Conservation (phyloP, 2,797 vertebrate species). For the Carcharodon carcharias region DNA sequence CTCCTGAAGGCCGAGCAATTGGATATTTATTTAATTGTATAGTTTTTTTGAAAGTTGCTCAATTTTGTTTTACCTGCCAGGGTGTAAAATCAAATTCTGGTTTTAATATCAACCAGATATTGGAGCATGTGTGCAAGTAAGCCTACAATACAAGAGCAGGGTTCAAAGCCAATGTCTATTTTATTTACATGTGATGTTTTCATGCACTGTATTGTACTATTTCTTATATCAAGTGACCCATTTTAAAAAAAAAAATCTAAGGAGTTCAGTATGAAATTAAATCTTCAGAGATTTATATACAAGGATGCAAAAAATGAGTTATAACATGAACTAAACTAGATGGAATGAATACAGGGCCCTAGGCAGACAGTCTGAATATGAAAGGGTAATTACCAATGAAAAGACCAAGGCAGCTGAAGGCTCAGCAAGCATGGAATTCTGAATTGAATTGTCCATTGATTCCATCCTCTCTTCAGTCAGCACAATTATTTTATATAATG, state of each 20-base stretch:
- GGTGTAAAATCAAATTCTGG: neutral
- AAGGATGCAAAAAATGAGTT: slow-evolving; percentile 6
- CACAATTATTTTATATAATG: slow-evolving; percentile 20
- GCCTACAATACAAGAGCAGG: neutral
- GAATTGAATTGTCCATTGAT: slow-evolving; percentile 22
- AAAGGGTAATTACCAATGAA: slow-evolving; percentile 9
- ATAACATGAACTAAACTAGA: neutral
- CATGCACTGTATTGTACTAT: neutral
- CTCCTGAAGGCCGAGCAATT: neutral
- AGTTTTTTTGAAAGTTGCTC: neutral
- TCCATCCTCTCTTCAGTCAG: neutral
- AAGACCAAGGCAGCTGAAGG: neutral
- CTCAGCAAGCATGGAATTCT: neutral
- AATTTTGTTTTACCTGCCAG: neutral
- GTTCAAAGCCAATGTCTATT: neutral
- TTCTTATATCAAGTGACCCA: neutral
- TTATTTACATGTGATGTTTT: neutral
- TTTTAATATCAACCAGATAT: neutral
- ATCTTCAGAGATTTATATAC: neutral
- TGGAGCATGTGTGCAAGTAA: neutral
- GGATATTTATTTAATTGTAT: neutral
- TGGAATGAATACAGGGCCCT: neutral
- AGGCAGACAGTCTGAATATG: slow-evolving; percentile 6
- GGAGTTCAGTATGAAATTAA: neutral
- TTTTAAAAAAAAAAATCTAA: neutral